phyloP scores from a whole-genome alignment of 2,113 vertebrate genomes.

The Toxotes chatareus region DNA sequence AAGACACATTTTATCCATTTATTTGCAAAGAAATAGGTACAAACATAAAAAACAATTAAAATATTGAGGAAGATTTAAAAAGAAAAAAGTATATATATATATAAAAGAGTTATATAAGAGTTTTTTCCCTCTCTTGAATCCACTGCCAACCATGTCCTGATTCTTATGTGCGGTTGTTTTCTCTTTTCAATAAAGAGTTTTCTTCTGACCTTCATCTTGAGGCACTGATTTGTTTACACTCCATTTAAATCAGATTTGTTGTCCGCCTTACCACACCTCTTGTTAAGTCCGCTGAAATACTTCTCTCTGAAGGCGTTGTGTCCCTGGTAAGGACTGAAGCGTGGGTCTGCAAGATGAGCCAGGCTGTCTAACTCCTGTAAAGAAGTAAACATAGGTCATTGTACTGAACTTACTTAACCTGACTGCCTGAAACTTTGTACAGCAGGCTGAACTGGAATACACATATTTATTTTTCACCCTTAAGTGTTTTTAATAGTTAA shows the following conservation, averaged over 20 bases:
- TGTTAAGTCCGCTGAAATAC: conserved; percentile 96
- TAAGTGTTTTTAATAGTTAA: neutral
- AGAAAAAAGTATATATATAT: too few species aligned
- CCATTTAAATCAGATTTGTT: conserved; percentile 74
- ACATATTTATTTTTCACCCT: neutral
- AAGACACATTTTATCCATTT: conserved; percentile 26
- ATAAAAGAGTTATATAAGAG: too few species aligned
- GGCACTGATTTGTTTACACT: conserved; percentile 52
- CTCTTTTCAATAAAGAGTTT: neutral
- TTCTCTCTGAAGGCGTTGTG: conserved; percentile 99
- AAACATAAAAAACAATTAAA: conserved; percentile 38
- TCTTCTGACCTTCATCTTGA: neutral
- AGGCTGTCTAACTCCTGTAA: conserved; percentile 87
- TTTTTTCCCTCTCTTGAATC: conserved; percentile 18
- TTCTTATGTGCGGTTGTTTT: neutral
- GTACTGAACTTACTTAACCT: neutral
- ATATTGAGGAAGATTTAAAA: conserved; percentile 19
- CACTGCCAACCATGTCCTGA: neutral
- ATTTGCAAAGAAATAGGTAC: conserved; percentile 48
- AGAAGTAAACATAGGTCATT: conserved; percentile 32
- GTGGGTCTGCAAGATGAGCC: conserved; percentile 82
- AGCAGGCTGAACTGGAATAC: neutral
- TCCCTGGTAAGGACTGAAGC: conserved; percentile 89
- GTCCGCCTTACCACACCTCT: conserved; percentile 89
- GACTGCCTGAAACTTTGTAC: neutral